Evolutionary conservation across 2,113 vertebrate species (phyloP).

Genomic region (Camarhynchus parvulus): DNA sequence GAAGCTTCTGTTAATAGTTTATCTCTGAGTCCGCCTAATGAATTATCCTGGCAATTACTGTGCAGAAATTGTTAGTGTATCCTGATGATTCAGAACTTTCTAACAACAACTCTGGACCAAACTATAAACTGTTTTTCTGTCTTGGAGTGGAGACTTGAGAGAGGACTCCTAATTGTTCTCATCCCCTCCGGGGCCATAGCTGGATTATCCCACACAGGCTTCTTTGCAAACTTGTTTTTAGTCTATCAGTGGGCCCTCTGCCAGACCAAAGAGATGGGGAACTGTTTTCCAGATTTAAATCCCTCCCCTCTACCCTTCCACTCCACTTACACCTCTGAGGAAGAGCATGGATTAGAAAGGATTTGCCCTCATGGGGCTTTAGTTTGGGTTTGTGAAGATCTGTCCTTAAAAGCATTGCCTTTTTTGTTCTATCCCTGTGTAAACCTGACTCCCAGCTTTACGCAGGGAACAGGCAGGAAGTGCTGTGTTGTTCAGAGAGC

Average conservation of each 20-base stretch:
- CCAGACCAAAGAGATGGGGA: constrained; percentile 24
- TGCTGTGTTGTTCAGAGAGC: background rate
- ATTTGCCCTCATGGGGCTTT: constrained; percentile 29
- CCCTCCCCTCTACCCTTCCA: background rate
- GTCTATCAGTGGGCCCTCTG: constrained; percentile 14
- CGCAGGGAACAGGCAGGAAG: background rate
- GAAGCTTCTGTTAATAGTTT: constrained; percentile 46
- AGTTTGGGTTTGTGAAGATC: constrained; percentile 26
- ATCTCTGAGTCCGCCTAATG: background rate
- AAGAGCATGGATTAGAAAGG: constrained; percentile 48
- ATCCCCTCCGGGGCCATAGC: constrained; percentile 29
- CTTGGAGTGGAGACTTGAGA: constrained; percentile 64
- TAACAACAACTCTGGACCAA: constrained; percentile 53
- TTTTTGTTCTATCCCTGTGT: background rate
- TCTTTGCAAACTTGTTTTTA: constrained; percentile 41
- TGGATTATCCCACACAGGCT: constrained; percentile 57
- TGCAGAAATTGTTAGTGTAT: constrained; percentile 47
- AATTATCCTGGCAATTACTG: constrained; percentile 20
- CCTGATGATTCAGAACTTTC: constrained; percentile 62
- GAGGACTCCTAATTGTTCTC: constrained; percentile 59
- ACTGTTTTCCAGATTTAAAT: constrained; percentile 46
- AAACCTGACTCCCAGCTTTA: constrained; percentile 14
- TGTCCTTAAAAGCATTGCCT: constrained; percentile 42
- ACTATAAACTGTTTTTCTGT: constrained; percentile 65
- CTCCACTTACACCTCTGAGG: constrained; percentile 46